Evolutionary conservation across 2,797 vertebrate species (phyloP), one percentile per base, ranked within the genome.

Genomic region (Muscicapa striata): DNA sequence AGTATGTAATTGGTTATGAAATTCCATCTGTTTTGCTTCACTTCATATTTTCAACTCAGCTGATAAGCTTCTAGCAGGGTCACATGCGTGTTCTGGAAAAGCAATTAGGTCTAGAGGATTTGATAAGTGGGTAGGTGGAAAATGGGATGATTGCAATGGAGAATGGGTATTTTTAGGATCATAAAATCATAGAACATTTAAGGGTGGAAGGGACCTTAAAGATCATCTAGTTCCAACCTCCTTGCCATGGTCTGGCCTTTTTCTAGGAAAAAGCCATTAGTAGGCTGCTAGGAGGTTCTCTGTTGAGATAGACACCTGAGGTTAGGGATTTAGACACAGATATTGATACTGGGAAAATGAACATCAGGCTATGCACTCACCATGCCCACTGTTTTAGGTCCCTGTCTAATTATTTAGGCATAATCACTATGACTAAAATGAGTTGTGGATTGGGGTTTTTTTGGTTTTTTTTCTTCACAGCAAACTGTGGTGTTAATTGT

Each of bases 21-120:
- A 94, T 88, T 96, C 91, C 84, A 94, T 87, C 89, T 96, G 79
- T 76, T 95, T 95, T 92, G 52, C 83, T 95, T 95, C 91, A 84
- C 69, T 94, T 94, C 5, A 0, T 75, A 58, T 92, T 96, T 96
- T 80, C 82, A 88, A 27, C 69, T 90, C 3, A 0, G 43, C 46
- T 81, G 58, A 85, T 85, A 85, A 94, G 52, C 68, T 85, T 61
- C 41, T 74, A 83, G 49, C 72, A 85, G 58, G 76, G 76, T 87
- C 77, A 87, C 1, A 4, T 59, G 61, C 15, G 3, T 66, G 78
- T 62, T 92, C 84, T 85, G 66, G 43, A 62, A 90, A 89, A 93
- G 84, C 46, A 89, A 3, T 85, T 74, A 68, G 55, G 38, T 83
- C 66, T 80, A 30, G 75, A 91, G 79, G 61, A 70, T 92, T 75